Base-by-base conservation (phyloP, 2,797 vertebrate species). In the Graptemys geographica region DNA sequence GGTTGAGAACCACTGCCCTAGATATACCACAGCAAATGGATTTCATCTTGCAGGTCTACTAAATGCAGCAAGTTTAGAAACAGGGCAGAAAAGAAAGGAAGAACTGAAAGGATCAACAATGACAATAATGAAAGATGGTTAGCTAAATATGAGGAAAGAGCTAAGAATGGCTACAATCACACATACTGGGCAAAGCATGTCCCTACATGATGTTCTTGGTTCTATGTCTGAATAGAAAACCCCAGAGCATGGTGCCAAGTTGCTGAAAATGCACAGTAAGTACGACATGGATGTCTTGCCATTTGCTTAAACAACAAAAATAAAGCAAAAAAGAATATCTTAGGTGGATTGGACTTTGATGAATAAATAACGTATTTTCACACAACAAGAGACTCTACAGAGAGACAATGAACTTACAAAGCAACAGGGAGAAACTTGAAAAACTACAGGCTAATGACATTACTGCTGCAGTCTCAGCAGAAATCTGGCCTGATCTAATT, bases 251-350 rank as follows among this genome's bases (percentile, higher is more conserved):
- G 7, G 41, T 76, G 41, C 25, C 72, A 76, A 27, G 4, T 19
- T 62, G 44, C 59, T 89, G 86, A 90, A 95, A 96, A 84, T 62
- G 11, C 72, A 56, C 19, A 86, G 86, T 87, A 15, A 3, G 31
- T 51, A n/a, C 78, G 25, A 23, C 69, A 91, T 82, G 90, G 83
- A 3, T 33, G 28, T 3, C 33, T 3, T 7, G 1, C 3, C 49
- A 74, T 65, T 65, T 87, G 53, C 28, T 53, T 31, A 92, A 91
- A 56, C 13, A 91, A 59, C 6, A 87, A 28, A 91, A 86, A 12
- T 72, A 90, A 37, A 81, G 5, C 10, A 76, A 47, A 44, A 76
- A 28, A 13, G 5, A 15, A 47, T 6, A 76, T 6, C 25, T 44
- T 69, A 5, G n/a, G 62, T 69, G n/a, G 18, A 69, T 18, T 69